phyloP scores from a whole-genome alignment of 2,888 invertebrate genomes.

The Ornithoptera priamus region DNA sequence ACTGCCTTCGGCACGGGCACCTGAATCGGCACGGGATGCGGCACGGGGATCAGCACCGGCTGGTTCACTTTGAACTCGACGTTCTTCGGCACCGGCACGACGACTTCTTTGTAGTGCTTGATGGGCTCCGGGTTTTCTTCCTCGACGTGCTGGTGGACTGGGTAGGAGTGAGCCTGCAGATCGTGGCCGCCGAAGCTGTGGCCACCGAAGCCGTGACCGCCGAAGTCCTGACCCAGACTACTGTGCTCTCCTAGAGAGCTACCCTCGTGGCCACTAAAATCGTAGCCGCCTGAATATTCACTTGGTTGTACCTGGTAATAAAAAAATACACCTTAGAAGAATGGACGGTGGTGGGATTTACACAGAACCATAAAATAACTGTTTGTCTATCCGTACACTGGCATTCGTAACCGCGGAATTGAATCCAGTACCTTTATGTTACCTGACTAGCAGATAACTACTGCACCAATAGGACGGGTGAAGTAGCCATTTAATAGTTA shows the following conservation, averaged over 20 bases:
- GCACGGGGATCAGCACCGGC: slow-evolving; percentile 79
- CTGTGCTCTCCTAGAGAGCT: slow-evolving; percentile 21
- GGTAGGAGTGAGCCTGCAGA: slow-evolving; percentile 71
- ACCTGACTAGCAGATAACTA: too few relatives aligned
- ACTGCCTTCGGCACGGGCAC: slow-evolving; percentile 84
- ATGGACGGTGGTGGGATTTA: too few relatives aligned
- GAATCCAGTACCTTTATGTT: too few relatives aligned
- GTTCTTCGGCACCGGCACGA: slow-evolving; percentile 83
- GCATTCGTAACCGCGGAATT: too few relatives aligned
- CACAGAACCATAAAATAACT: too few relatives aligned
- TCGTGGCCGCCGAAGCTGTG: slow-evolving; percentile 59
- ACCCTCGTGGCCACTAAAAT: slow-evolving; percentile 39
- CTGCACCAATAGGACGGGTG: too few relatives aligned
- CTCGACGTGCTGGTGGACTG: slow-evolving; percentile 83
- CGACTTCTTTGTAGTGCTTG: slow-evolving; percentile 84
- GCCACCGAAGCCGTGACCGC: slow-evolving; percentile 44
- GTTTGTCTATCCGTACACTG: too few relatives aligned
- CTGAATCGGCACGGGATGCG: slow-evolving; percentile 84
- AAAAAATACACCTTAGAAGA: background rate
- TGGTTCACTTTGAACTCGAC: slow-evolving; percentile 80
- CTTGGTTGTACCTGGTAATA: slow-evolving; percentile 62
- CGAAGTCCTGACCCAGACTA: slow-evolving; percentile 35
- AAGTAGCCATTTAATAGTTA: too few relatives aligned
- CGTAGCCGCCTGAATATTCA: slow-evolving; percentile 54
- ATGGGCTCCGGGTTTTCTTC: slow-evolving; percentile 84